Evolutionary conservation across 2,113 vertebrate genomes (phyloP), one percentile per base, ranked within the genome.

Genomic region (Rattus rattus): DNA sequence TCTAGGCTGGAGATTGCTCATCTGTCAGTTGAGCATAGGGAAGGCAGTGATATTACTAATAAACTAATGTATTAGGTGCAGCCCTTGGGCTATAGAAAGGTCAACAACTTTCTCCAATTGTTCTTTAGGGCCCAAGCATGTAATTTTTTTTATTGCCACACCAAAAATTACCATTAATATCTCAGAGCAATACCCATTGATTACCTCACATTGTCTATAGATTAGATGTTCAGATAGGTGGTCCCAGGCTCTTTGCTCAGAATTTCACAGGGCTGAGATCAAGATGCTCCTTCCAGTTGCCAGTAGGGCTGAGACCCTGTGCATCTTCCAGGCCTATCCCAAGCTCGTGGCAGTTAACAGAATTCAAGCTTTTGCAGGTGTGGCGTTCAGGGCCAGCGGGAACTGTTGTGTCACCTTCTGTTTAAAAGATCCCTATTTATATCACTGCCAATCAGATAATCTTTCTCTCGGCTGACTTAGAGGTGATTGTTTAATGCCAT

Each of bases 391-490:
- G 30, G 28, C 56, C 39, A 63, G 88, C 19, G 36, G 59, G 43
- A 79, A 67, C 61, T 65, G 59, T 67, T 43, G 80, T 13, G 61
- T 86, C 39, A 49, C 43, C 28, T 91, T 47, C 63, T 39, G 87
- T 90, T 87, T 67, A 70, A 91, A 96, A 92, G 84, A 24, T 76
- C 22, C 52, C 5, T 91, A 33, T 39, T 88, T n/a, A 89, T 8
- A 5, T 73, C 56, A 76, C 1, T 28, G 26, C 33, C 93, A 94
- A 5, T 89, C 72, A 77, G 69, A 52, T 86, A 10, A 90, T 94
- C 89, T 95, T 88, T 69, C 80, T 88, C 80, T 92, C 59, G 33
- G 84, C 61, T 80, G 81, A 43, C 14, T 85, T 73, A 67, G 47
- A 91, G 54, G 39, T 75, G 54, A 7, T 67, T 86, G 67, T 36